Conservation (phyloP, 2,797 vertebrate species). For the Coregonus suidteri region DNA sequence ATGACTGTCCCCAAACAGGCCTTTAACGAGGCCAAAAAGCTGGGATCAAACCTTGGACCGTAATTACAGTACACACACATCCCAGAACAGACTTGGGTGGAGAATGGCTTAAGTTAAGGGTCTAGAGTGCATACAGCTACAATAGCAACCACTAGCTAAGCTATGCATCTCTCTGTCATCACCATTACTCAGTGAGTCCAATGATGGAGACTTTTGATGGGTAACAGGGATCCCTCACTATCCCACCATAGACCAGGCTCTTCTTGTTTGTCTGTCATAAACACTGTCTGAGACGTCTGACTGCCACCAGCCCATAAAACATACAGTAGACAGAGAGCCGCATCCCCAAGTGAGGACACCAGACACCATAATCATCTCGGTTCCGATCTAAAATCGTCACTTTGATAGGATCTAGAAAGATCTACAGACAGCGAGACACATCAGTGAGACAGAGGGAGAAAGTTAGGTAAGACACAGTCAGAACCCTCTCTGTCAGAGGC, state of each 20-base stretch:
- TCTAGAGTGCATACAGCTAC: slow-evolving; percentile 26
- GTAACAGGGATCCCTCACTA: slow-evolving; percentile 24
- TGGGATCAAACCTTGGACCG: slow-evolving; percentile 28
- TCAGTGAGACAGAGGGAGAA: neutral
- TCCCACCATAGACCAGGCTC: neutral
- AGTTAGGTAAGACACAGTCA: neutral
- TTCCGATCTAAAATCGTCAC: neutral
- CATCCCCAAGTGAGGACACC: neutral
- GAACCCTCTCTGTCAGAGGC: neutral
- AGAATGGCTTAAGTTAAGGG: neutral
- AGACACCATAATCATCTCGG: neutral
- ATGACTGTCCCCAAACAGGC: slow-evolving; percentile 54
- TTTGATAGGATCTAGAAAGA: neutral
- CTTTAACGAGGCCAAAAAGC: slow-evolving; percentile 57
- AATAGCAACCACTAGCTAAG: slow-evolving; percentile 39
- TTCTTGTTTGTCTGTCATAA: slow-evolving; percentile 39
- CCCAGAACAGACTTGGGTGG: slow-evolving; percentile 6
- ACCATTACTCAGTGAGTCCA: neutral
- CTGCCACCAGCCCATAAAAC: neutral
- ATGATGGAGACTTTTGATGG: neutral
- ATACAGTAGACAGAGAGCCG: neutral
- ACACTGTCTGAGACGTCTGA: neutral
- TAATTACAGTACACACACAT: slow-evolving; percentile 45
- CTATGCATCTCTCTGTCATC: neutral
- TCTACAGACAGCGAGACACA: neutral